These are phyloP conservation scores for Medauroidea extradentata DNA, from an alignment of 1,140 invertebrate species.

Conservation along the genomic window DNA sequence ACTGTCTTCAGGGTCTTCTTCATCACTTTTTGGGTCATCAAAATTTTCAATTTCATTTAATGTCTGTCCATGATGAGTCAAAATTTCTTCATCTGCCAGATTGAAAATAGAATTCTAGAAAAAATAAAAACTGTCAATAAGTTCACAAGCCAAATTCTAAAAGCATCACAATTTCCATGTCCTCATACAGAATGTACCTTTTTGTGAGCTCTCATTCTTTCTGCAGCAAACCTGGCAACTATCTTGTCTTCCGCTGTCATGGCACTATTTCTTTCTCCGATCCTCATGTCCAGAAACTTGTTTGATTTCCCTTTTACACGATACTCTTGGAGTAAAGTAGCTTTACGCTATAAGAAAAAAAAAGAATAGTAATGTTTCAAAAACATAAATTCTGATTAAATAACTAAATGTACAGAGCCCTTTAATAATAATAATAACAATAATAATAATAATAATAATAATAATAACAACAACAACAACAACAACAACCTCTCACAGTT, in stretches of 20 bases:
- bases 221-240: conserved; percentile 74
- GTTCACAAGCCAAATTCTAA: too few species aligned
- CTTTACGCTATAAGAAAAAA: conserved; percentile 56
- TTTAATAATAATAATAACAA: not conserved
- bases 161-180: too few species aligned
- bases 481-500: too few species aligned
- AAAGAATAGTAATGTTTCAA: conserved; percentile 4
- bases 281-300: conserved; percentile 77
- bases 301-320: conserved; percentile 78
- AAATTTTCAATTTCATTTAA: conserved; percentile 88
- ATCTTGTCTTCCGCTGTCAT: conserved; percentile 78
- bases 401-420: not conserved
- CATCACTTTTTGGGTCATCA: conserved; percentile 76
- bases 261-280: conserved; percentile 71
- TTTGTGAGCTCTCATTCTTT: conserved; percentile 64
- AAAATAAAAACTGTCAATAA: too few species aligned
- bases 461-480: not conserved
- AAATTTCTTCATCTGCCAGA: conserved; percentile 77
- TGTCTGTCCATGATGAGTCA: conserved; percentile 84
- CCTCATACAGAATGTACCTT: conserved; percentile 46
- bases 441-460: not conserved
- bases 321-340: conserved; percentile 82
- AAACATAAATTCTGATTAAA: too few species aligned
- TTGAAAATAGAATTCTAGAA: conserved; percentile 69
- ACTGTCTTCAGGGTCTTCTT: conserved; percentile 66